A percentile compares a stretch with the other conserved stretches of the same genome.
phyloP scores from a whole-genome alignment of 2,113 vertebrate species.

The Coryphaenoides rupestris region DNA sequence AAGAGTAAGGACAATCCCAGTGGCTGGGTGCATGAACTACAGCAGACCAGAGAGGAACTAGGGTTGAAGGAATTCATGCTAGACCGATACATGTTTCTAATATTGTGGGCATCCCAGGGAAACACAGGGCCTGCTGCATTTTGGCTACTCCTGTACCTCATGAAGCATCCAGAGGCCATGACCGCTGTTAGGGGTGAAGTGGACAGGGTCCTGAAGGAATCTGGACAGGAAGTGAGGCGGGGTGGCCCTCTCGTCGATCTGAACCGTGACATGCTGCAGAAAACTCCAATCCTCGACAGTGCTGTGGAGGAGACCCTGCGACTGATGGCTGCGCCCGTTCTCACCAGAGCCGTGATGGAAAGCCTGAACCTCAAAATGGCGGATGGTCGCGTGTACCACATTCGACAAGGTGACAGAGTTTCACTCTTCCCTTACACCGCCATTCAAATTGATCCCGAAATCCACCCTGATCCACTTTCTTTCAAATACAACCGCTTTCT shows the following conservation, averaged over 20 bases:
- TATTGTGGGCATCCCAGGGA: conserved; percentile 91
- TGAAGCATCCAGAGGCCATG: conserved; percentile 86
- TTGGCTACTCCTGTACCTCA: conserved; percentile 86
- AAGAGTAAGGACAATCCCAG: conserved; percentile 77
- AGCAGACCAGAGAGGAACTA: conserved; percentile 53
- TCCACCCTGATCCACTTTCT: conserved; percentile 78
- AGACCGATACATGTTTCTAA: conserved; percentile 80
- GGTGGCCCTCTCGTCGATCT: conserved; percentile 61
- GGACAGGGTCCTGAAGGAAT: conserved; percentile 62
- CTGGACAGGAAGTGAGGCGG: conserved; percentile 53
- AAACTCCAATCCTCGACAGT: conserved; percentile 82
- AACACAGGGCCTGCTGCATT: conserved; percentile 86
- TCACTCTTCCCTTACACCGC: conserved; percentile 81
- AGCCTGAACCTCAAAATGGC: conserved; percentile 72
- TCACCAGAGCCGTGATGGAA: conserved; percentile 72
- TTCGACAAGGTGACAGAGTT: conserved; percentile 81
- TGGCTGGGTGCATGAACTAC: conserved; percentile 76
- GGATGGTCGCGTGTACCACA: conserved; percentile 58
- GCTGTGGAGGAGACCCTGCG: conserved; percentile 86
- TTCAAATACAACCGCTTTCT: conserved; percentile 87
- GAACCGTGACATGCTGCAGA: conserved; percentile 71
- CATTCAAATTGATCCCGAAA: conserved; percentile 82
- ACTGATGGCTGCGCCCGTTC: conserved; percentile 72
- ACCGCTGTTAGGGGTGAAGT: conserved; percentile 78
- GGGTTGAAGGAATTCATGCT: conserved; percentile 70